Evolutionary conservation across 2,797 vertebrate genomes (phyloP).

Genomic region (Myiotriccus ornatus): DNA sequence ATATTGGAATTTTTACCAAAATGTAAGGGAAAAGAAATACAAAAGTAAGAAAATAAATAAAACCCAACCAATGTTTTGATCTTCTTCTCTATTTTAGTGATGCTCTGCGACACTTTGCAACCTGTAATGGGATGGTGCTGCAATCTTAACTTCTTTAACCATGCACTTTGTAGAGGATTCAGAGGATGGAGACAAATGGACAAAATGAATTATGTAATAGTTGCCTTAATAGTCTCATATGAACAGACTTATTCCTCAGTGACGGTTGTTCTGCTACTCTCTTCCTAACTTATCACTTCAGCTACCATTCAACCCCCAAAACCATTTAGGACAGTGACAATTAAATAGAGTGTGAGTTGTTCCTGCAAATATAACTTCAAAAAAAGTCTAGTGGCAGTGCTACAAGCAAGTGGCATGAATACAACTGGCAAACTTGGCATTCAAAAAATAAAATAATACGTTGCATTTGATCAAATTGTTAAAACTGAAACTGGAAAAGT

Average conservation of each 20-base stretch:
- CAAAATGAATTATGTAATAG: neutral
- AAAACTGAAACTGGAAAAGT: neutral
- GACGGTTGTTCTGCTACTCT: neutral
- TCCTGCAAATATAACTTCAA: neutral
- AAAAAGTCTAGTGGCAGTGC: neutral
- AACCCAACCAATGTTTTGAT: accelerated
- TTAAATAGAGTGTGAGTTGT: neutral
- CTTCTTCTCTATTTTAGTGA: neutral
- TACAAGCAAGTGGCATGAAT: neutral
- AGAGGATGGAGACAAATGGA: neutral
- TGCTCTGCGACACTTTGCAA: neutral
- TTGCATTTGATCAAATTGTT: neutral
- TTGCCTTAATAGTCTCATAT: neutral
- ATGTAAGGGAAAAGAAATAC: neutral
- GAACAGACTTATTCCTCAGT: neutral
- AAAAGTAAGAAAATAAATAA: neutral
- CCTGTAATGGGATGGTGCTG: neutral
- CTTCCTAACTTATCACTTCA: neutral
- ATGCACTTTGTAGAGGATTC: neutral
- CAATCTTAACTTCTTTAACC: neutral
- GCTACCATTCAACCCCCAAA: neutral
- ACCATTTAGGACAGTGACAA: neutral
- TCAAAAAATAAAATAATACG: neutral
- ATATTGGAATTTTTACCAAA: neutral
- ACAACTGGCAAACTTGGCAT: neutral